phyloP scores from a whole-genome alignment of 2,113 vertebrate species.

The Oceanodroma tethys region DNA sequence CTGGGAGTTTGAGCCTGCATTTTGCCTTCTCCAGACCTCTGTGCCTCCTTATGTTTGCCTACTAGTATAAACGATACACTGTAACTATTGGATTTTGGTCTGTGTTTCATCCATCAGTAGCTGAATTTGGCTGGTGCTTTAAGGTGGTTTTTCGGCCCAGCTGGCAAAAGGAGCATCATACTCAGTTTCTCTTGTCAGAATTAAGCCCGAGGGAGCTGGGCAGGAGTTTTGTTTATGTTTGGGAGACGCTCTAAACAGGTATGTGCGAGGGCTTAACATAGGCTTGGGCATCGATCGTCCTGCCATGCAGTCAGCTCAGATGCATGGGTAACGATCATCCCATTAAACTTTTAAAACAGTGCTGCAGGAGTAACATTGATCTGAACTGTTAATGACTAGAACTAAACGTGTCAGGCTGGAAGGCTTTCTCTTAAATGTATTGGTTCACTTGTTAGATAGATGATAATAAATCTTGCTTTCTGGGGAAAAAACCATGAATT shows the following conservation, averaged over 20 bases:
- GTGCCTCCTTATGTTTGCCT: not conserved
- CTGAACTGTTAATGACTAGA: not conserved
- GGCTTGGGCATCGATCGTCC: not conserved
- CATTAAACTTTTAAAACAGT: constrained; percentile 61
- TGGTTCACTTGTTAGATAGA: not conserved
- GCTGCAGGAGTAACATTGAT: constrained; percentile 41
- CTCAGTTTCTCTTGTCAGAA: not conserved
- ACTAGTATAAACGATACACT: not conserved
- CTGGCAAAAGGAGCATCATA: not conserved
- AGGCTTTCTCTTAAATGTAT: not conserved
- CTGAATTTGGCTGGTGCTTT: not conserved
- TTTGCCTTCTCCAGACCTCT: not conserved
- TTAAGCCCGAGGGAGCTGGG: not conserved
- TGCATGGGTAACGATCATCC: not conserved
- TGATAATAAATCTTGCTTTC: not conserved
- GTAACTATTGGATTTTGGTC: not conserved
- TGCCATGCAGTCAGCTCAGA: not conserved
- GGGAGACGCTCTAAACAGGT: not conserved
- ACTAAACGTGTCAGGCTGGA: not conserved
- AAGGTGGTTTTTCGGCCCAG: not conserved
- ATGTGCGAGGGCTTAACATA: not conserved
- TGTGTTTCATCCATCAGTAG: not conserved
- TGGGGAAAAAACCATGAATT: not conserved
- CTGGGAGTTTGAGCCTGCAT: not conserved
- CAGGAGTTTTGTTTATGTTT: not conserved